Evolutionary conservation across 2,797 vertebrate species (phyloP).

Genomic region (Enteromius treurensis): DNA sequence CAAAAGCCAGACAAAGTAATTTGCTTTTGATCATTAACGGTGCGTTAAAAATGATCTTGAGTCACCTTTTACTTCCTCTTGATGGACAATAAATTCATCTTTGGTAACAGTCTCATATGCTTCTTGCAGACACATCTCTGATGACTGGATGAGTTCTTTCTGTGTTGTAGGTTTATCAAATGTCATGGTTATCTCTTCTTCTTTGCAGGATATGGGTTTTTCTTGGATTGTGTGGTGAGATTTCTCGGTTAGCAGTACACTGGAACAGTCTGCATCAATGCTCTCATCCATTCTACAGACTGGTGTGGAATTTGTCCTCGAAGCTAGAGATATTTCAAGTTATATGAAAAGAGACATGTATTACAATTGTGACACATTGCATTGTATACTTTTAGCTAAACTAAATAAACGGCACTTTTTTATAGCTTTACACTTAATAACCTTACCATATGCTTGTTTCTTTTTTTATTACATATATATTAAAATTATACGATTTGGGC

Average conservation of each 20-base stretch:
- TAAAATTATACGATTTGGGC: background rate
- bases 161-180: slow-evolving; percentile 71
- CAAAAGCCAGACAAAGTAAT: slow-evolving; percentile 57
- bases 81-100: slow-evolving; percentile 74
- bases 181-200: slow-evolving; percentile 66
- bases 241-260: slow-evolving; percentile 70
- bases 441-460: background rate
- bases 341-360: slow-evolving; percentile 75
- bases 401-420: background rate
- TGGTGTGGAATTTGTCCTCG: slow-evolving; percentile 73
- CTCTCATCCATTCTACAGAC: slow-evolving; percentile 72
- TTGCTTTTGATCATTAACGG: slow-evolving; percentile 49
- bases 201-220: slow-evolving; percentile 64
- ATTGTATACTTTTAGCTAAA: slow-evolving; percentile 39
- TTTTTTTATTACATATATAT: background rate
- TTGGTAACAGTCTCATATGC: slow-evolving; percentile 74
- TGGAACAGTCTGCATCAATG: slow-evolving; percentile 71
- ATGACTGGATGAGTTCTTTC: slow-evolving; percentile 74
- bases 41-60: slow-evolving; percentile 55
- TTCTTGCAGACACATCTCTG: slow-evolving; percentile 70
- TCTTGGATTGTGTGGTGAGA: slow-evolving; percentile 64
- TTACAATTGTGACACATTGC: slow-evolving; percentile 68
- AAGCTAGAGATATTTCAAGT: slow-evolving; percentile 77
- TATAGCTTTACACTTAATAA: background rate
- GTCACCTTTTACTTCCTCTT: slow-evolving; percentile 86